Conservation (phyloP, 2,113 vertebrate species). For the Echinops telfairi region DNA sequence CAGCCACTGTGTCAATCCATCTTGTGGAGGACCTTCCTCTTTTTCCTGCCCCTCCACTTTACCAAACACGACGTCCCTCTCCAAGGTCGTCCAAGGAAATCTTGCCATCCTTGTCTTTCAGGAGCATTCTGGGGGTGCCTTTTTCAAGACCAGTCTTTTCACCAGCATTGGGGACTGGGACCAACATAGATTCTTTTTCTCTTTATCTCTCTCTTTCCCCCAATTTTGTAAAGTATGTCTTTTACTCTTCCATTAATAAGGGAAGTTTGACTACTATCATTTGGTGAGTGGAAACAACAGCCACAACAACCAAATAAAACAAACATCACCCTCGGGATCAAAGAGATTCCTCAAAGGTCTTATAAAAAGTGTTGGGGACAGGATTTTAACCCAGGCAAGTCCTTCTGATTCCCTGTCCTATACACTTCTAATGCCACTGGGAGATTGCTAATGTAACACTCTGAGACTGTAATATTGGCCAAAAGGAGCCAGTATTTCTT, state of each 20-base stretch:
- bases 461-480: background rate
- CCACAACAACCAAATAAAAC: too few relatives aligned
- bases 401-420: background rate
- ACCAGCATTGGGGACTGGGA: background rate
- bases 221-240: background rate
- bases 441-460: background rate
- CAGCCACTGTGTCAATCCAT: too few relatives aligned
- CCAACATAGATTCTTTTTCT: background rate
- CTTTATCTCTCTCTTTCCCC: background rate
- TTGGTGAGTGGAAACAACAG: constrained; percentile 17
- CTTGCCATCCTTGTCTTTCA: too few relatives aligned
- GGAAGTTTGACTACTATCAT: background rate
- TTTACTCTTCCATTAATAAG: background rate
- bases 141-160: too few relatives aligned
- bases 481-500: background rate
- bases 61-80: too few relatives aligned
- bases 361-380: background rate
- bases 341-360: background rate
- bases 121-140: too few relatives aligned
- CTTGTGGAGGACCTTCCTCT: too few relatives aligned
- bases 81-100: too few relatives aligned
- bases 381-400: background rate
- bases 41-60: too few relatives aligned
- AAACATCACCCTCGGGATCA: background rate
- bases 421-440: background rate